Conservation (phyloP, 23 tunicate species). For the Botrylloides violaceus region DNA sequence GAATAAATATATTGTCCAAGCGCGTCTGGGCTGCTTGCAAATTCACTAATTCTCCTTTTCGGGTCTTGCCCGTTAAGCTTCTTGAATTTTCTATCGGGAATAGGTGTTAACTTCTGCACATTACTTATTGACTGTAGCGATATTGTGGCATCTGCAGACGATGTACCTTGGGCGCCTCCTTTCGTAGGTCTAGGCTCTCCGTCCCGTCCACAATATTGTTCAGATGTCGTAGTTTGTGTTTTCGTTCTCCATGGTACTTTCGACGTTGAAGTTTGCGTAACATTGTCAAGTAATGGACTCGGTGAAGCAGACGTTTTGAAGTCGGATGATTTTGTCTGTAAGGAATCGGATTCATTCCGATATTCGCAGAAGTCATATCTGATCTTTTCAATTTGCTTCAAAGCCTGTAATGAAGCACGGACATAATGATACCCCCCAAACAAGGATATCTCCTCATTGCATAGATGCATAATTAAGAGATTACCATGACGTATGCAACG, state of each 20-base stretch:
- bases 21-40: neutral
- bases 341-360: neutral
- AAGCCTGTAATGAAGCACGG: constrained; percentile 68
- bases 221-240: neutral
- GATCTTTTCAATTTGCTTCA: constrained; percentile 81
- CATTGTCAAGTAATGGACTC: constrained; percentile 3
- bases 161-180: neutral
- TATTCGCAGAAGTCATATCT: constrained; percentile 35
- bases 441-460: too few species aligned
- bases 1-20: neutral
- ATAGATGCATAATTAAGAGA: too few species aligned
- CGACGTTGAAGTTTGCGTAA: neutral
- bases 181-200: neutral
- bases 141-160: neutral
- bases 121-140: neutral
- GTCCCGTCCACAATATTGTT: too few species aligned
- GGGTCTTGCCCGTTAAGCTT: constrained; percentile 6
- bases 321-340: neutral
- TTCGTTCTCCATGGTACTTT: constrained; percentile 23
- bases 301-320: neutral
- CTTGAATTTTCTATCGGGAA: constrained; percentile 16
- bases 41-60: neutral
- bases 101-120: constrained; percentile 9
- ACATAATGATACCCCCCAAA: too few species aligned
- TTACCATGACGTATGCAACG: too few species aligned